Evolutionary conservation across 2,797 vertebrate species (phyloP), one percentile per base, ranked within the genome.

Genomic region (Malacoctenus gilli): DNA sequence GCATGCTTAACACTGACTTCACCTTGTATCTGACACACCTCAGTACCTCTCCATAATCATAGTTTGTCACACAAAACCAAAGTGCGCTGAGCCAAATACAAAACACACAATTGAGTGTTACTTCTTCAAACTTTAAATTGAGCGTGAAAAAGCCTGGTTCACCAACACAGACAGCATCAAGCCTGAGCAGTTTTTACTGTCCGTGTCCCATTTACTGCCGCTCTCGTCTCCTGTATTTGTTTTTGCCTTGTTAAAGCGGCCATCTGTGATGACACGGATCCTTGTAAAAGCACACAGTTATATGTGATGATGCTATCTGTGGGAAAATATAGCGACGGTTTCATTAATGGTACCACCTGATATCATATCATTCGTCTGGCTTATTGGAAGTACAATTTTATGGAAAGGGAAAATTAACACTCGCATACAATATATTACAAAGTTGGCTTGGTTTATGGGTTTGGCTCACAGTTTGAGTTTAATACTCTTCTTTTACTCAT

Each of bases 121-220:
- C 38, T 61, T 68, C 39, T 49, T 58, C 52, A 54, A 59, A 68
- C 56, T 73, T 75, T 46, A 71, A 80, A 80, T 78, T 70, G 48
- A 71, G 53, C 40, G 11, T 78, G 72, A 76, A 39, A 61, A 63
- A 19, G 50, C 18, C 19, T 16, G 25, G 36, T 39, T 15, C 35
- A 20, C 31, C 14, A 18, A 32, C 43, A 58, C 51, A 65, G 59
- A 71, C 16, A 52, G 46, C 49, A 56, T 70, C 52, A 21, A 60
- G 53, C 46, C 41, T 57, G 49, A 59, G 23, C 54, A 23, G 66
- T 51, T 67, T 74, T 55, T 32, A 66, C 48, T 35, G 53, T 42
- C 60, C 51, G n/a, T 48, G 51, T 75, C 39, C 60, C 48, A 51
- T 76, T 76, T 59, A 41, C 46, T 28, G 50, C 52, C 21, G 39